Conservation (phyloP, 2,797 vertebrate genomes). For the Melanotaenia parkinsoni region DNA sequence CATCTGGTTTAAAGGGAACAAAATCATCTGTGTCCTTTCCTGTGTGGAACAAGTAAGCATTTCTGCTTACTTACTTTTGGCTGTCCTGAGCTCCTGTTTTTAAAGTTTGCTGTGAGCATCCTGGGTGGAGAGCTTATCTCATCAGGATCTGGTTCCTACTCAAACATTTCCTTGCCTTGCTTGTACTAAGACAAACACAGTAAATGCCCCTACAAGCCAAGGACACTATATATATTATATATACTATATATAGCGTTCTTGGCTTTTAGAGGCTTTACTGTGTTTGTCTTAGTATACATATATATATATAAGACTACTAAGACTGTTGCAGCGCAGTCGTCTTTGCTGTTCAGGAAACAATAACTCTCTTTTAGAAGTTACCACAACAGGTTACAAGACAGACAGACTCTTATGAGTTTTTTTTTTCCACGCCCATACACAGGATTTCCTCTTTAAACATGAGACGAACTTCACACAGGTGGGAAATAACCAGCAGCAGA, state of each 20-base stretch:
- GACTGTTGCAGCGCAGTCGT: conserved; percentile 24
- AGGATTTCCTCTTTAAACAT: conserved; percentile 68
- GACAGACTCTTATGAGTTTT: conserved; percentile 33
- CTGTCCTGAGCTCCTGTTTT: conserved; percentile 35
- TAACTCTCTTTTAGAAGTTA: conserved; percentile 39
- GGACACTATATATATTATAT: background rate
- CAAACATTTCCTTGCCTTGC: conserved; percentile 35
- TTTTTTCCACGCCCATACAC: conserved; percentile 42
- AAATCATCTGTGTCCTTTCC: conserved; percentile 14
- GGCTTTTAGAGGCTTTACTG: no score
- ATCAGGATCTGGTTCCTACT: conserved; percentile 36
- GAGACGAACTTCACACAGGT: conserved; percentile 30
- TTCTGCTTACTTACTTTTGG: conserved; percentile 15
- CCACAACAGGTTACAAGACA: conserved; percentile 48
- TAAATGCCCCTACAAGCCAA: conserved; percentile 26
- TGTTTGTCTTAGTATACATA: no score
- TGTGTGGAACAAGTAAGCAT: conserved; percentile 37
- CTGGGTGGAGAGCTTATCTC: conserved; percentile 44
- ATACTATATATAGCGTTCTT: no score
- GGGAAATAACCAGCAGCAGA: conserved; percentile 39
- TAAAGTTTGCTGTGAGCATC: conserved; percentile 28
- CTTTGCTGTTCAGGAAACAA: conserved; percentile 55
- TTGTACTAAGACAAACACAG: conserved; percentile 30
- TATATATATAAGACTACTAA: no score
- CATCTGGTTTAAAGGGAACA: conserved; percentile 45